These are phyloP conservation scores for Hyperoplus lanceolatus DNA, from an alignment of 2,797 vertebrate genomes.

Conservation along the genomic window DNA sequence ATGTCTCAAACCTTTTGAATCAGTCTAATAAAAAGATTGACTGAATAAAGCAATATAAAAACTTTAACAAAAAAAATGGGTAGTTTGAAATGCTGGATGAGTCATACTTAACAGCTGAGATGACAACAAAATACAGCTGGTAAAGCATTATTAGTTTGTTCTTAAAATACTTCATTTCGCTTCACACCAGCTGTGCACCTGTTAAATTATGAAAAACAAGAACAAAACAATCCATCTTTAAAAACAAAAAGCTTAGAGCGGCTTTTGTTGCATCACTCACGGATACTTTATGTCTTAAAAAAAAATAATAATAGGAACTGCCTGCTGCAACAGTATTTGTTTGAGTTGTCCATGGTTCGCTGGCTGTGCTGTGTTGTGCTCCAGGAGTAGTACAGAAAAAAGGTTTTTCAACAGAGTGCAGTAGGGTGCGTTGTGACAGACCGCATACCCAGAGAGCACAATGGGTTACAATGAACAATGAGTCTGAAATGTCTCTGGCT, in stretches of 20 bases:
- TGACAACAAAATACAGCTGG: neutral
- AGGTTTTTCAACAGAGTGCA: conserved; percentile 12
- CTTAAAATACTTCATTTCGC: neutral
- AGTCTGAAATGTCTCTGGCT: conserved; percentile 13
- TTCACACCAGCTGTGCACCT: conserved; percentile 21
- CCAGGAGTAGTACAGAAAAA: conserved; percentile 19
- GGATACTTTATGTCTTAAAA: conserved; percentile 4
- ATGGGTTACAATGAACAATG: conserved; percentile 18
- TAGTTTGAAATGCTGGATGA: neutral
- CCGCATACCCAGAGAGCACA: conserved; percentile 8
- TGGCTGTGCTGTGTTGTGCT: conserved; percentile 16
- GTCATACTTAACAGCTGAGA: neutral
- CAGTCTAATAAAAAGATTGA: neutral
- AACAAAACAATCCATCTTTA: conserved; percentile 17
- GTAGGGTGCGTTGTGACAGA: neutral
- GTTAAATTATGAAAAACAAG: conserved; percentile 21
- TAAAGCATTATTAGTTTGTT: too few relatives aligned
- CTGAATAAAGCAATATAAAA: neutral
- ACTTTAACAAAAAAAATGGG: neutral
- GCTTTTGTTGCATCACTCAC: neutral
- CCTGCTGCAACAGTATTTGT: conserved; percentile 20
- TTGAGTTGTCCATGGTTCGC: conserved; percentile 21
- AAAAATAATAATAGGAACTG: conserved; percentile 36
- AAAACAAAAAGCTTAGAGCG: neutral
- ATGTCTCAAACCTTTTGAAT: neutral